Conservation (phyloP, 2,797 vertebrate species). For the Muscicapa striata region DNA sequence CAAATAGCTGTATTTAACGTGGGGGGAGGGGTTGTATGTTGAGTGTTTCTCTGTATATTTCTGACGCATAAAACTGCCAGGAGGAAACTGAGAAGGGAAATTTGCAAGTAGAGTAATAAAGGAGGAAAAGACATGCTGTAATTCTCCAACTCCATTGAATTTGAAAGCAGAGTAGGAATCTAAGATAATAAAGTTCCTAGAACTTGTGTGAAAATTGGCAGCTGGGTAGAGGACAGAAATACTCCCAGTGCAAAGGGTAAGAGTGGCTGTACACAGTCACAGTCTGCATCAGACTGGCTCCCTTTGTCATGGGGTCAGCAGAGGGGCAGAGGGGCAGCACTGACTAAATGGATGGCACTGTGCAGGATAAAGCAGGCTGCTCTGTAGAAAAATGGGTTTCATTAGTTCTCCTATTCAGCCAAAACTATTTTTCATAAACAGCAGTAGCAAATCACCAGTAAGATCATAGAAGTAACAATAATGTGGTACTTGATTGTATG, state of each 20-base stretch:
- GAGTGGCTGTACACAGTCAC: accelerated
- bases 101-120: neutral
- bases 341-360: neutral
- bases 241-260: neutral
- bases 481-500: neutral
- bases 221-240: neutral
- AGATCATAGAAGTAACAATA: neutral
- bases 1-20: neutral
- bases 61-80: neutral
- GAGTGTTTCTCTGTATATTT: neutral
- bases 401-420: neutral
- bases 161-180: neutral
- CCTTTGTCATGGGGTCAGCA: accelerated
- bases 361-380: neutral
- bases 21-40: accelerated
- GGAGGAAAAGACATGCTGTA: neutral
- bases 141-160: neutral
- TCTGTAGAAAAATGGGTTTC: neutral
- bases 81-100: neutral
- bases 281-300: neutral
- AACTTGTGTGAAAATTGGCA: neutral
- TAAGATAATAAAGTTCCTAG: neutral
- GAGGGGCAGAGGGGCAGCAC: neutral
- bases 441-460: neutral
- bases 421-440: neutral